phyloP scores from a whole-genome alignment of 2,888 invertebrate genomes.

The Ellobium chinense region DNA sequence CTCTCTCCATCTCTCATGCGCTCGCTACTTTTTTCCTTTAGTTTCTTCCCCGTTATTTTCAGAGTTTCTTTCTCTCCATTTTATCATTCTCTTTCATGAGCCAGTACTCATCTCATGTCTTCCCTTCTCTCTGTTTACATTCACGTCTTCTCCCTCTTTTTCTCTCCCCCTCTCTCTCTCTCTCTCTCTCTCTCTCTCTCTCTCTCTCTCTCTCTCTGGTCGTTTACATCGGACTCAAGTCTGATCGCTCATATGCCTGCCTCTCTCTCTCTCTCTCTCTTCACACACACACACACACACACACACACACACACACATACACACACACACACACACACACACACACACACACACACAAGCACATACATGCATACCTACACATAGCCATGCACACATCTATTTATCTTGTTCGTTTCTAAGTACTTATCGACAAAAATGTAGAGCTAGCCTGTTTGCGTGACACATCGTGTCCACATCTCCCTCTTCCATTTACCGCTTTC shows the following conservation, averaged over 20 bases:
- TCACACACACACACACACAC: not conserved
- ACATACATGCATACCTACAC: not conserved
- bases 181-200: not conserved
- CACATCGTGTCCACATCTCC: too few species aligned
- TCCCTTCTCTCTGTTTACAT: too few species aligned
- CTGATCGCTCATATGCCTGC: not conserved
- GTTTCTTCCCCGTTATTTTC: too few species aligned
- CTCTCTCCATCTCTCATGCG: too few species aligned
- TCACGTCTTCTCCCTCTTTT: not conserved
- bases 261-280: not conserved
- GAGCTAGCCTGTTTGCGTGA: too few species aligned
- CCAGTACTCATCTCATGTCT: too few species aligned
- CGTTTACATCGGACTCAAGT: too few species aligned
- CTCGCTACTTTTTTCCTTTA: too few species aligned
- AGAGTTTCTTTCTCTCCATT: not conserved
- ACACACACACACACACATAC: not conserved
- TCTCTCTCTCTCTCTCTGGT: slow-evolving; percentile 1
- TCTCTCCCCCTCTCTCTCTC: not conserved
- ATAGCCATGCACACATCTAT: not conserved
- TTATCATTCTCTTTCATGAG: not conserved
- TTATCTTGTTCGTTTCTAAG: not conserved
- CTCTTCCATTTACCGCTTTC: too few species aligned
- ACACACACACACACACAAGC: not conserved
- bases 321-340: not conserved
- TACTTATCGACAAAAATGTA: not conserved